Conservation (phyloP, 2,888 invertebrate genomes). For the Pilophorus perplexus region DNA sequence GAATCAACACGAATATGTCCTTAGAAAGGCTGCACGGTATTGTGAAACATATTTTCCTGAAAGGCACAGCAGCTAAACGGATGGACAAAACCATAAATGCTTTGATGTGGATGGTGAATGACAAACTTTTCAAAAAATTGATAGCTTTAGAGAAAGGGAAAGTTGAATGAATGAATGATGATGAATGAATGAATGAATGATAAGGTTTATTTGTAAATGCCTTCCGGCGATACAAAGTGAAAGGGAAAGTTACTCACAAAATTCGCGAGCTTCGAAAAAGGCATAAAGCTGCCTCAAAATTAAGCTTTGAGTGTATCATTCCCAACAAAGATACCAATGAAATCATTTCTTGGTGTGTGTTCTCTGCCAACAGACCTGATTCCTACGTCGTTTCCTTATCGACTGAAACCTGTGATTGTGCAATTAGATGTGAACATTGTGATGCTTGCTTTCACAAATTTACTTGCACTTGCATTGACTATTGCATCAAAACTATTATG, state of each 20-base stretch:
- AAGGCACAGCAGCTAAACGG: slow-evolving; percentile 1
- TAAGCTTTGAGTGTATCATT: too few relatives aligned
- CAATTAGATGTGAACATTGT: background rate
- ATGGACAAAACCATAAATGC: slow-evolving; percentile 6
- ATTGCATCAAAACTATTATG: slow-evolving; percentile 7
- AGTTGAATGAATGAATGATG: too few relatives aligned
- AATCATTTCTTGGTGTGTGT: background rate
- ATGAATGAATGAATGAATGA: too few relatives aligned
- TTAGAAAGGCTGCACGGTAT: slow-evolving; percentile 1
- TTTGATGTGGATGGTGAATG: background rate
- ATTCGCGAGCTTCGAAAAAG: background rate
- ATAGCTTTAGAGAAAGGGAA: background rate
- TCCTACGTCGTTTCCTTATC: background rate
- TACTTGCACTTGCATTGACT: too few relatives aligned
- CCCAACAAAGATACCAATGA: background rate
- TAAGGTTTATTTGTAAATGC: too few relatives aligned
- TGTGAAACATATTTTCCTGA: background rate
- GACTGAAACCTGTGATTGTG: background rate
- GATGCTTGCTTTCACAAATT: background rate
- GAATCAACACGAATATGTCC: slow-evolving; percentile 8
- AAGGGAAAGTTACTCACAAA: background rate
- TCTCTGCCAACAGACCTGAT: background rate
- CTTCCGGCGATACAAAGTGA: too few relatives aligned
- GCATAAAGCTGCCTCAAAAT: background rate
- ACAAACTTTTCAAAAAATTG: slow-evolving; percentile 5